Base-by-base conservation (phyloP, 2,888 invertebrate species). In the Temnothorax unifasciatus region DNA sequence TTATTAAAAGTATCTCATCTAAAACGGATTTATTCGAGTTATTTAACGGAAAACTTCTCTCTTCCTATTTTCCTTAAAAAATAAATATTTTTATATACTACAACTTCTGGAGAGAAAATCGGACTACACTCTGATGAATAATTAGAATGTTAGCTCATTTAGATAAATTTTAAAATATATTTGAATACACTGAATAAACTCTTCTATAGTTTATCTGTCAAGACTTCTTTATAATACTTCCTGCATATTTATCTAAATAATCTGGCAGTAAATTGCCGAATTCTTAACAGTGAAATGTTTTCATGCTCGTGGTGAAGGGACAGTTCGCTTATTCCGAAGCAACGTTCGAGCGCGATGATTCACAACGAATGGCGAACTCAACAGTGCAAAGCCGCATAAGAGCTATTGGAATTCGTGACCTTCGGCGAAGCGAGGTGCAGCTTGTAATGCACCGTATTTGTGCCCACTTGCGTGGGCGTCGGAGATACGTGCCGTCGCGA, bases 331-430 rank as follows among this genome's bases (percentile, higher is more conserved):
- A 41, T 85, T 83, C 83, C 79, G 68, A 79, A 68, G 69, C 82
- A 54, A 52, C 66, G 68, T 57, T 47, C 44, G 69, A 81, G 54
- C n/a, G 13, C 25, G 41, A 90, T 90, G 89, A 90, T 85, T 90
- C 89, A 90, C 83, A 87, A 90, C 84, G 84, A 71, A 69, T 68
- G 83, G 85, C 83, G 61, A 87, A 59, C 59, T 71, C 76, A 61
- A 47, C 76, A 71, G 41, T 71, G 77, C 82, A 89, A 87, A 84
- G 29, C 83, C 84, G 79, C 77, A 68, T n/a, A 73, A 85, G 87
- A 86, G 84, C 87, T 84, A 90, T 89, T 84, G 89, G 90, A 89
- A 90, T 89, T 89, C 82, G 89, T 83, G 86, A 90, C 89, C 90
- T 85, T 90, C 89, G 89, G 83, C 87, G 84, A 75, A 84, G 87